Evolutionary conservation across 2,797 vertebrate genomes (phyloP).

Genomic region (Gobionotothen gibberifrons): DNA sequence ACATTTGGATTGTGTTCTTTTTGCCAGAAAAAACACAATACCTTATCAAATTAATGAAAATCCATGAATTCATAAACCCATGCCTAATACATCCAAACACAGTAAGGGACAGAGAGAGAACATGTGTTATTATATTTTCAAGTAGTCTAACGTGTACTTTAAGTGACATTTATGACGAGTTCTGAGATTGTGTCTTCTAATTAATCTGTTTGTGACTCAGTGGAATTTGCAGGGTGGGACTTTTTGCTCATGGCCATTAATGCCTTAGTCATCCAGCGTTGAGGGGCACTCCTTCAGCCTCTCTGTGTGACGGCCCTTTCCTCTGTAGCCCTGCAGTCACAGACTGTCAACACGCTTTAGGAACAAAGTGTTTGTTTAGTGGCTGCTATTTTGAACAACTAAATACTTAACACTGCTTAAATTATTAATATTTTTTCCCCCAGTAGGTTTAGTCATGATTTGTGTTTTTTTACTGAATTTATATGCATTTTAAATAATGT

Average conservation of each 20-base stretch:
- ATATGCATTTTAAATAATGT: background rate
- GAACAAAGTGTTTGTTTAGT: constrained; percentile 38
- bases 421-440: too few relatives aligned
- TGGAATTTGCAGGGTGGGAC: constrained; percentile 69
- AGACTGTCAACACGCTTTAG: constrained; percentile 37
- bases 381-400: constrained; percentile 28
- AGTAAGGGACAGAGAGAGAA: constrained; percentile 3
- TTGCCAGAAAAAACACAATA: background rate
- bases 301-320: constrained; percentile 19
- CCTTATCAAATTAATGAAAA: background rate
- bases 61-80: constrained; percentile 4
- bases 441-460: background rate
- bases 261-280: constrained; percentile 70
- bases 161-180: constrained; percentile 1
- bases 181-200: constrained; percentile 42
- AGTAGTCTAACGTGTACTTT: background rate
- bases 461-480: background rate
- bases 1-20: background rate
- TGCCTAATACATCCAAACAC: background rate
- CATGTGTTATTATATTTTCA: background rate
- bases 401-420: background rate
- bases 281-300: constrained; percentile 66
- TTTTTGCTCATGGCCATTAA: constrained; percentile 59
- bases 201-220: constrained; percentile 67
- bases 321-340: constrained; percentile 37